These are phyloP conservation scores for Gymnothorax reevesii DNA, from an alignment of 2,797 vertebrate genomes.

Conservation along the genomic window DNA sequence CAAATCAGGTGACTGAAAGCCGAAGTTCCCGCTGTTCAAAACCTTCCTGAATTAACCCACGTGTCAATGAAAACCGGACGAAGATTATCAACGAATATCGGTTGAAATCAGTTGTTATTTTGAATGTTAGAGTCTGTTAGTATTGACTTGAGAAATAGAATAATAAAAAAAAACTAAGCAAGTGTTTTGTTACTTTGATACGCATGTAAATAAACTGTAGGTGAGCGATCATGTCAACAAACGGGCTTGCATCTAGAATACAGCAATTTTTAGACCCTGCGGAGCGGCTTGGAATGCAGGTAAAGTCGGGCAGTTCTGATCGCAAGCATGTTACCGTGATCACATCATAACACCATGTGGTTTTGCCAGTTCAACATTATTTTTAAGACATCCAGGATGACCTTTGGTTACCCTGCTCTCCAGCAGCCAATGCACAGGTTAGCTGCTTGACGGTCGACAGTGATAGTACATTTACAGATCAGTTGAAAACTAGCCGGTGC, in stretches of 20 bases:
- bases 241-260: slow-evolving; percentile 45
- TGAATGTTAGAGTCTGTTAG: too few species aligned
- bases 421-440: not conserved
- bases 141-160: not conserved
- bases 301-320: not conserved
- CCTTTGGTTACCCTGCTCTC: not conserved
- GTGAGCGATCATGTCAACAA: slow-evolving; percentile 41
- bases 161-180: not conserved
- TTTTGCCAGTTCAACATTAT: not conserved
- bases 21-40: not conserved
- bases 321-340: not conserved
- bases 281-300: slow-evolving; percentile 44
- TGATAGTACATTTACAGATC: not conserved
- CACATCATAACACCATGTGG: not conserved
- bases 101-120: not conserved
- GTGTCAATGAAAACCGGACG: not conserved
- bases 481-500: not conserved
- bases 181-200: not conserved
- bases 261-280: slow-evolving; percentile 43
- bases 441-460: not conserved
- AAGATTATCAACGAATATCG: not conserved
- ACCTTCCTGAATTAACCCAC: not conserved
- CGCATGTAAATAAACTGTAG: not conserved
- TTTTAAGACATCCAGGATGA: not conserved
- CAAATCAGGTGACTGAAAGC: not conserved